phyloP scores from a whole-genome alignment of 2,888 invertebrate species.

The Tachina fera region DNA sequence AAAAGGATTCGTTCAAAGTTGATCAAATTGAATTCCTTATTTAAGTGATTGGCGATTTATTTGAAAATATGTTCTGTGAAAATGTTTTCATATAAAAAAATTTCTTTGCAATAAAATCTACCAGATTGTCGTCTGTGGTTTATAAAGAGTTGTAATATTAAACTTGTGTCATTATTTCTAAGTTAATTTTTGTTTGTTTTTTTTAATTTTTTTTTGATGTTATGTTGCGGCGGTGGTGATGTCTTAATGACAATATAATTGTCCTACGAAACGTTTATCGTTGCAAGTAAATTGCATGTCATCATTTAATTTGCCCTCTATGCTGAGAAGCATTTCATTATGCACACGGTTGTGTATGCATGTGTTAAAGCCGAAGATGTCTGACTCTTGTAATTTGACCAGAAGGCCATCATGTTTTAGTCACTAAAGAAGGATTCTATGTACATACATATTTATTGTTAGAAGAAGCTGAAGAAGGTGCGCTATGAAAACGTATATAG shows the following conservation, averaged over 20 bases:
- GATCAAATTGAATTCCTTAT: too few species aligned
- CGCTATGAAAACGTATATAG: not conserved
- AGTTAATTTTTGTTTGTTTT: slow-evolving; percentile 55
- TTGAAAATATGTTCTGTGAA: slow-evolving; percentile 19
- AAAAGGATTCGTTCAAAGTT: too few species aligned
- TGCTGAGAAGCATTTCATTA: slow-evolving; percentile 19
- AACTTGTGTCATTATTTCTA: slow-evolving; percentile 37
- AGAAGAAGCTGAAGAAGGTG: not conserved
- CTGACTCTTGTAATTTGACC: not conserved
- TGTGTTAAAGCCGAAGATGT: slow-evolving; percentile 12
- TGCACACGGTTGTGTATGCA: not conserved
- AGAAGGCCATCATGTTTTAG: slow-evolving; percentile 6
- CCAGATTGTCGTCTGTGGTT: slow-evolving; percentile 13
- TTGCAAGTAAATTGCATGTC: slow-evolving; percentile 44
- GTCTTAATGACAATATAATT: slow-evolving; percentile 60
- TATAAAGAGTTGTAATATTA: slow-evolving; percentile 24
- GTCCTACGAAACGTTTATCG: slow-evolving; percentile 44
- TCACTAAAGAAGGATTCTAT: not conserved
- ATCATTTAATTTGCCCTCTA: slow-evolving; percentile 27
- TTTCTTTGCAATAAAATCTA: slow-evolving; percentile 24
- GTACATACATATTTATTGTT: not conserved
- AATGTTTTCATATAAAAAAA: slow-evolving; percentile 35
- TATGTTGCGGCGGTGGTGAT: slow-evolving; percentile 46
- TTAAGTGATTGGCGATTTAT: not conserved
- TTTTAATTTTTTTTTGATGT: slow-evolving; percentile 20